These are phyloP conservation scores for Apodemus sylvaticus DNA, from an alignment of 2,113 vertebrate species.

Conservation along the genomic window DNA sequence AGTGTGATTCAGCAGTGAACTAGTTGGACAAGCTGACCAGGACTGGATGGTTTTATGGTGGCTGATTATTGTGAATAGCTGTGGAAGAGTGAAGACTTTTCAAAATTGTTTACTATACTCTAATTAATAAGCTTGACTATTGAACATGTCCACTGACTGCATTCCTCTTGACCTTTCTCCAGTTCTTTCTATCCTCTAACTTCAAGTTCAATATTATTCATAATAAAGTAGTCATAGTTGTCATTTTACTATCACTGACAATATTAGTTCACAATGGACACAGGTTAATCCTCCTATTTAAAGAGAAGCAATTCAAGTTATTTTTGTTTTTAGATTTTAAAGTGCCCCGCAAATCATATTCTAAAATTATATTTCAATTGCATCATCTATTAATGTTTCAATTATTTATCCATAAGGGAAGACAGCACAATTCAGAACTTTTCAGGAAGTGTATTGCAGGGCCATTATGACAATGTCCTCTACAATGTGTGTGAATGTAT, in stretches of 20 bases:
- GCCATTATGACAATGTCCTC: fast-evolving
- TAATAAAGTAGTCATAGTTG: background rate
- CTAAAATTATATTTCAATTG: background rate
- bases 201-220: fast-evolving
- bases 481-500: fast-evolving
- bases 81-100: background rate
- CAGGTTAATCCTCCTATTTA: background rate
- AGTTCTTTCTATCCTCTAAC: background rate
- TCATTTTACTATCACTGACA: background rate
- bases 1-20: fast-evolving
- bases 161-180: background rate
- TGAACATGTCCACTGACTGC: background rate
- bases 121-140: background rate
- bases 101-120: background rate
- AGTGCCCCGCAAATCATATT: background rate
- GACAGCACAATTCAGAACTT: background rate
- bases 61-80: background rate
- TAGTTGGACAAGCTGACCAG: background rate
- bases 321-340: background rate
- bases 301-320: background rate
- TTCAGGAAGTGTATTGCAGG: background rate
- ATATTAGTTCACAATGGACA: background rate
- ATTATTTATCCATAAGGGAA: background rate
- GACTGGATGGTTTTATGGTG: background rate
- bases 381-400: background rate